Conservation (phyloP, 2,113 vertebrate genomes). For the Lepisosteus oculatus region DNA sequence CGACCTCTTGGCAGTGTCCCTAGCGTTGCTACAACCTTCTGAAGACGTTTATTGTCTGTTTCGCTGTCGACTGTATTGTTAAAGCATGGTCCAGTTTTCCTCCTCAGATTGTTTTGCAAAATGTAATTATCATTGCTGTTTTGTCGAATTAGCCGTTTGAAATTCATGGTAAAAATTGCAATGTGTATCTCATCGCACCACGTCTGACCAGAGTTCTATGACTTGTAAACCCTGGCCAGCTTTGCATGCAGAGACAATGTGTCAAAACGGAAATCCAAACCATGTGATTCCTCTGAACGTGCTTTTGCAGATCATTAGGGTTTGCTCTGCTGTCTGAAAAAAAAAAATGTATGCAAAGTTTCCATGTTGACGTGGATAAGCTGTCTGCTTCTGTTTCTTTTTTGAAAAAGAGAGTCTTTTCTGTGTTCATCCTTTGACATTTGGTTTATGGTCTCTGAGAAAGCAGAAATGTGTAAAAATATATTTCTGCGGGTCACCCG, state of each 20-base stretch:
- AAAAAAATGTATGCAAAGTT: conserved; percentile 30
- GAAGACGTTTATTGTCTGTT: conserved; percentile 53
- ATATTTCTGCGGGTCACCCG: conserved; percentile 27
- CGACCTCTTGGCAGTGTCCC: conserved; percentile 63
- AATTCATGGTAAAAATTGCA: conserved; percentile 66
- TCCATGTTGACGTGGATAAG: conserved; percentile 14
- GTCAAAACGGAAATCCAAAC: conserved; percentile 61
- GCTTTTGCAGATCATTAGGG: conserved; percentile 44
- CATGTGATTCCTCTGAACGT: conserved; percentile 73
- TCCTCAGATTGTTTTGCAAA: conserved; percentile 44
- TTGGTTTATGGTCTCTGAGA: conserved; percentile 50
- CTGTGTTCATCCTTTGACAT: conserved; percentile 38
- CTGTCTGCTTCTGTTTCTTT: conserved; percentile 17
- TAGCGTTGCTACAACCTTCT: conserved; percentile 44
- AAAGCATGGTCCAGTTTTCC: conserved; percentile 45
- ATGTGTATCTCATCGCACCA: conserved; percentile 37
- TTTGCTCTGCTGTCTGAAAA: conserved; percentile 24
- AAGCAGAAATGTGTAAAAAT: conserved; percentile 47
- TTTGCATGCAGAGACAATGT: conserved; percentile 41
- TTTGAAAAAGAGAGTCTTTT: conserved; percentile 34
- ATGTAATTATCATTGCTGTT: conserved; percentile 44
- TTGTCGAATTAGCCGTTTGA: conserved; percentile 57
- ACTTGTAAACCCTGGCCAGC: conserved; percentile 39
- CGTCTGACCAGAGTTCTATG: conserved; percentile 34
- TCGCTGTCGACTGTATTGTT: conserved; percentile 45